phyloP scores from a whole-genome alignment of 1,140 invertebrate genomes.

The Scaptomyza graminum region DNA sequence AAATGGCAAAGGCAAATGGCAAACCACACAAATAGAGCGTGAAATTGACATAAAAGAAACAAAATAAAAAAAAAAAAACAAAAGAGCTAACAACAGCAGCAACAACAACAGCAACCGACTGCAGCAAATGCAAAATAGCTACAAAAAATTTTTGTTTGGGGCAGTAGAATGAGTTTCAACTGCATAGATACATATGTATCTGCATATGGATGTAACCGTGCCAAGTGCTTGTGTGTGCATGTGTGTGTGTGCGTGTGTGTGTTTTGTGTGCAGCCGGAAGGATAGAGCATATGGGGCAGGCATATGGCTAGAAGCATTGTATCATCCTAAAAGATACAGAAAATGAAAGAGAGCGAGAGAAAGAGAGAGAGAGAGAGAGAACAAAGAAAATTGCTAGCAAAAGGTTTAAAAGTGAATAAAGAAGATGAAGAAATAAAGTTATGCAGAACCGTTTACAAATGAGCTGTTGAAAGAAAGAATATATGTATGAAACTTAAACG shows the following conservation, averaged over 20 bases:
- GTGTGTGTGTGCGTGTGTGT: too few relatives aligned
- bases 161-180: conserved; percentile 26
- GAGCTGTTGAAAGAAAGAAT: conserved; percentile 3
- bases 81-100: conserved; percentile 19
- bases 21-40: conserved; percentile 80
- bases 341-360: not conserved
- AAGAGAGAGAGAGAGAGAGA: not conserved
- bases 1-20: conserved; percentile 73
- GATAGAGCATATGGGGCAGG: conserved; percentile 35
- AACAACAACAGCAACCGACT: conserved; percentile 20
- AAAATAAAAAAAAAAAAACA: conserved; percentile 17
- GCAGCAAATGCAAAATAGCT: conserved; percentile 54
- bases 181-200: conserved; percentile 38
- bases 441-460: conserved; percentile 18
- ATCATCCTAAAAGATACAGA: conserved; percentile 4
- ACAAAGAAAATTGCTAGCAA: conserved; percentile 3
- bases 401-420: too few relatives aligned
- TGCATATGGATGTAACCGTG: conserved; percentile 15
- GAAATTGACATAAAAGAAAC: conserved; percentile 74
- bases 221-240: conserved; percentile 18
- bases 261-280: conserved; percentile 22
- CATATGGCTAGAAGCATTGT: conserved; percentile 28
- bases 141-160: conserved; percentile 39
- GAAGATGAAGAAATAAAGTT: not conserved
- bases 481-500: not conserved